Evolutionary conservation across 2,797 vertebrate genomes (phyloP).

Genomic region (Sebastes cheni): DNA sequence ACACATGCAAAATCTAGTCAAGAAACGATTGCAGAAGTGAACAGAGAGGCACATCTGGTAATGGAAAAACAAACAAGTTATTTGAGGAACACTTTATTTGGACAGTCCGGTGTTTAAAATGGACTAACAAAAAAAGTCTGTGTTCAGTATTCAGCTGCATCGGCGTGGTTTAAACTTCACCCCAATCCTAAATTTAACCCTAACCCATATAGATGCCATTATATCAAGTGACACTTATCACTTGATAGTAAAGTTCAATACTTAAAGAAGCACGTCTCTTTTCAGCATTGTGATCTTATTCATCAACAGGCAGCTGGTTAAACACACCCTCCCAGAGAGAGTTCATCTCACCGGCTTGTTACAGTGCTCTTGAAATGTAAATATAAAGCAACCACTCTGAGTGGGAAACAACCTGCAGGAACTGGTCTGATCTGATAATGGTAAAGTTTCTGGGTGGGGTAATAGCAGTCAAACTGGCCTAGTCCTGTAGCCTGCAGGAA

Average conservation of each 20-base stretch:
- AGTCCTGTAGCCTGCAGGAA: background rate
- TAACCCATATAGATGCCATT: background rate
- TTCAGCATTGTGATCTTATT: constrained; percentile 7
- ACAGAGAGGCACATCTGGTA: background rate
- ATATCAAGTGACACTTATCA: background rate
- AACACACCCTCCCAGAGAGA: constrained; percentile 30
- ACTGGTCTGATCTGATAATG: background rate
- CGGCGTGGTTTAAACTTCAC: background rate
- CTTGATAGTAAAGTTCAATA: background rate
- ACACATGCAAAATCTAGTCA: background rate
- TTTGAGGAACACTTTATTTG: constrained; percentile 18
- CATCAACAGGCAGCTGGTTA: constrained; percentile 57
- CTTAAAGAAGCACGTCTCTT: background rate
- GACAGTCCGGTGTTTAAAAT: background rate
- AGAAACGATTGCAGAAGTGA: background rate
- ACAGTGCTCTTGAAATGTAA: constrained; percentile 14
- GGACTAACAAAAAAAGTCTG: background rate
- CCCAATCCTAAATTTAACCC: background rate
- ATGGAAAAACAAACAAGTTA: constrained; percentile 14
- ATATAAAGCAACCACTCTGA: constrained; percentile 9
- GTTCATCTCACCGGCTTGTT: constrained; percentile 27
- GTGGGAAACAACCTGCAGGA: background rate
- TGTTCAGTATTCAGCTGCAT: constrained; percentile 1
- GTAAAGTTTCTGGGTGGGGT: background rate
- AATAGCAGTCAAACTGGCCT: background rate